Evolutionary conservation across 1,140 invertebrate species (phyloP).

Genomic region (Neoseiulus cucumeris): DNA sequence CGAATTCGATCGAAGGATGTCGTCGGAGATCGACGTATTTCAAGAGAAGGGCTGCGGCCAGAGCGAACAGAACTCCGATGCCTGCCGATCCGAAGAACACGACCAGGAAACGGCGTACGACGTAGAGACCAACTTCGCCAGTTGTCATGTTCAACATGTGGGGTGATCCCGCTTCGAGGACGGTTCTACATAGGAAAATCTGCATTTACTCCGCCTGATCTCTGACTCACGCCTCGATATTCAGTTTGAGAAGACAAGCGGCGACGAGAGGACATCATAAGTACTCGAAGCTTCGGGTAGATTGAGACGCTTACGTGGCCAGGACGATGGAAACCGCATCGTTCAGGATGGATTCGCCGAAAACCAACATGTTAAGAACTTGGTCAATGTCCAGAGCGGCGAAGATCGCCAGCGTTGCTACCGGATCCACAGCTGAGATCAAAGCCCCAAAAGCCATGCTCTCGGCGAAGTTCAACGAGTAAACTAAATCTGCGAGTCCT

Average conservation of each 20-base stretch:
- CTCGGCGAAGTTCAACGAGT: conserved; percentile 75
- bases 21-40: conserved; percentile 92
- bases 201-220: neutral
- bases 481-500: conserved; percentile 45
- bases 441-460: conserved; percentile 95
- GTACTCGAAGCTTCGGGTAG: neutral
- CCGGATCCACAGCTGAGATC: conserved; percentile 96
- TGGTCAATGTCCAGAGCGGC: conserved; percentile 87
- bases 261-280: conserved; percentile 13
- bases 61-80: conserved; percentile 83
- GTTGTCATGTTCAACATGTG: conserved; percentile 39
- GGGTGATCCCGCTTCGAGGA: conserved; percentile 47
- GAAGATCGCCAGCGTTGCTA: conserved; percentile 94
- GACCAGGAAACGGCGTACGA: conserved; percentile 68
- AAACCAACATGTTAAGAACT: conserved; percentile 92
- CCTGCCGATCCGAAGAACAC: conserved; percentile 97
- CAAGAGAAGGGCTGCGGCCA: conserved; percentile 68
- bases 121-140: conserved; percentile 65
- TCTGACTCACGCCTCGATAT: no score
- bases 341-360: conserved; percentile 92
- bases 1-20: conserved; percentile 94
- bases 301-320: conserved; percentile 49
- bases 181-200: conserved; percentile 24
- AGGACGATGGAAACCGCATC: conserved; percentile 95
- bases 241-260: no score